Evolutionary conservation across 2,888 invertebrate species (phyloP), one percentile per base, ranked within the genome.

Genomic region (Drosophila picticornis): DNA sequence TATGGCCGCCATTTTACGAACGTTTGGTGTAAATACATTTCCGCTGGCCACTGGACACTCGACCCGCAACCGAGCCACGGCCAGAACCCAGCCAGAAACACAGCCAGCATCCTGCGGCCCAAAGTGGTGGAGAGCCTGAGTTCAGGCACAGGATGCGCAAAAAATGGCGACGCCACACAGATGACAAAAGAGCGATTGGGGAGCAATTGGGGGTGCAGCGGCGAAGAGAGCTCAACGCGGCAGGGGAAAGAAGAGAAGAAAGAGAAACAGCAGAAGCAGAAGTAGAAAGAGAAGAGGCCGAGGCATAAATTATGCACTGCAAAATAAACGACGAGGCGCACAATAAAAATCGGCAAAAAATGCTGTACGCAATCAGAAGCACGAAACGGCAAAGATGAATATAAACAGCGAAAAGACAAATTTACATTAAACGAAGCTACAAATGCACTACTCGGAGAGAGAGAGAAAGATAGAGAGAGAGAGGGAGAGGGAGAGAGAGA

Each of bases 1-100:
- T 87, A 89, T 87, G 78, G 83, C 83, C 89, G 87, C 87, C 87
- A 87, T 87, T 89, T 87, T 87, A 82, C 76, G 88, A 80, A 83
- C 89, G 72, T 77, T 87, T 85, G 83, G 72, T 83, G 89, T 85
- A 89, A 87, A 89, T 89, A 87, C 88, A 87, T 89, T 87, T 87
- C 87, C 87, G 89, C 56, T 29, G 56, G 56, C 19, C 29, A 69
- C 67, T 66, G 80, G 77, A 63, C 81, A 73, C 72, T 75, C 71
- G 64, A 68, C 72, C 55, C 74, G 55, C 66, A 55, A 43, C 29
- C 31, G 22, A 57, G 16, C 29, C 57, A 16, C 31, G 16, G 5
- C 72, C 74, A 56, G 53, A 57, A 50, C 16, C 65, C 75, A 62
- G 53, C 48, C 13, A 53, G 40, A 10, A 10, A 48, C 60, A 48